Conservation (phyloP, 2,888 invertebrate species). For the Chrysodeixis includens region DNA sequence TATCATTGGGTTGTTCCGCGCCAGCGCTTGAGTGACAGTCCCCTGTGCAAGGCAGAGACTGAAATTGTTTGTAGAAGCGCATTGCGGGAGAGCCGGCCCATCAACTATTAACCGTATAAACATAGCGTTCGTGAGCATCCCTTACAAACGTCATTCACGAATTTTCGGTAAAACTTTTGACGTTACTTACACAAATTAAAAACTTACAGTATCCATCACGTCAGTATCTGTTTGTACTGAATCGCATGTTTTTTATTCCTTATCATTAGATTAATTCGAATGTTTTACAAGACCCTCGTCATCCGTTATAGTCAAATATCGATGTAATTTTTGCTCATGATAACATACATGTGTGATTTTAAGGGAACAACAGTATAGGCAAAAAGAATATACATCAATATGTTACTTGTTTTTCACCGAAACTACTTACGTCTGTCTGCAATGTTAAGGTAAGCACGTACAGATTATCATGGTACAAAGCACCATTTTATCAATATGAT, state of each 20-base stretch:
- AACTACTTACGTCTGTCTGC: neutral
- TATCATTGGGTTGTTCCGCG: slow-evolving; percentile 81
- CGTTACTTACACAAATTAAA: neutral
- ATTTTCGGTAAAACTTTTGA: slow-evolving; percentile 35
- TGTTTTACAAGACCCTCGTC: too few species aligned
- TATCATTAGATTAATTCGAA: too few species aligned
- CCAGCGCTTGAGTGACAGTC: slow-evolving; percentile 85
- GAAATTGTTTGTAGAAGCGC: slow-evolving; percentile 77
- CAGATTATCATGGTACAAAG: neutral
- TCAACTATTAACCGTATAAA: slow-evolving; percentile 56
- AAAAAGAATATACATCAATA: too few species aligned
- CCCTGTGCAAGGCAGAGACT: slow-evolving; percentile 79
- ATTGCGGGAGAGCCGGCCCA: slow-evolving; percentile 69
- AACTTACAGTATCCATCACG: neutral
- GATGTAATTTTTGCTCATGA: too few species aligned
- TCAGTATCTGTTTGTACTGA: neutral
- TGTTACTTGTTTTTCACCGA: too few species aligned
- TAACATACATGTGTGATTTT: too few species aligned
- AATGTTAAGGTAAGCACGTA: neutral
- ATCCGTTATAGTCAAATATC: too few species aligned
- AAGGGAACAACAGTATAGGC: too few species aligned
- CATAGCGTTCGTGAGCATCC: slow-evolving; percentile 43
- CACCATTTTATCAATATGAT: neutral
- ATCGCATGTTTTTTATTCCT: neutral
- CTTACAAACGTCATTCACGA: slow-evolving; percentile 26